phyloP scores from a whole-genome alignment of 2,888 invertebrate species.

The Acanthacorydalis orientalis region DNA sequence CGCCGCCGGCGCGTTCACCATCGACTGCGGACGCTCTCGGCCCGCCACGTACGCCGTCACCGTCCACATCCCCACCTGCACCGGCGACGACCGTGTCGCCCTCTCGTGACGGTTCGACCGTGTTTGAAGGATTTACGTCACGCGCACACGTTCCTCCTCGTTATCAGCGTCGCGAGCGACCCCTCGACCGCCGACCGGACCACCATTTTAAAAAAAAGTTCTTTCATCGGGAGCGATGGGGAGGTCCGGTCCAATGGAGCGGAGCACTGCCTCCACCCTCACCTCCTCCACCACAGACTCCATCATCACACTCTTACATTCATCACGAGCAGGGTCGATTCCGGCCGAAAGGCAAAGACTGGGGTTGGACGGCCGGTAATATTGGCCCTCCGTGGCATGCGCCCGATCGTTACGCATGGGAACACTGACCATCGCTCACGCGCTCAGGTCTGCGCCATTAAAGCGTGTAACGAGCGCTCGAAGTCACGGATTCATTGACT shows the following conservation, averaged over 20 bases:
- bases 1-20: slow-evolving; percentile 26
- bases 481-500: too few species aligned
- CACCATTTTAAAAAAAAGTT: slow-evolving; percentile 74
- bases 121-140: slow-evolving; percentile 19
- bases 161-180: slow-evolving; percentile 37
- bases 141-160: slow-evolving; percentile 35
- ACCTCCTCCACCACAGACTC: neutral
- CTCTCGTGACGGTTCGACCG: slow-evolving; percentile 16
- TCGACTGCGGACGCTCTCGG: slow-evolving; percentile 26
- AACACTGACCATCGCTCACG: neutral
- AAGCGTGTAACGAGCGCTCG: too few species aligned
- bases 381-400: neutral
- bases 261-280: neutral
- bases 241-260: slow-evolving; percentile 17
- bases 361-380: slow-evolving; percentile 38
- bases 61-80: slow-evolving; percentile 30
- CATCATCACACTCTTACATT: slow-evolving; percentile 3
- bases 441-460: too few species aligned
- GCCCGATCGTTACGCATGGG: neutral
- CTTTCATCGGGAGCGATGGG: slow-evolving; percentile 53
- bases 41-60: slow-evolving; percentile 38
- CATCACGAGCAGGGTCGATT: slow-evolving; percentile 4
- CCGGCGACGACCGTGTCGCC: slow-evolving; percentile 27
- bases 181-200: slow-evolving; percentile 28
- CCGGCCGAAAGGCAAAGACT: slow-evolving; percentile 55